Evolutionary conservation across 2,113 vertebrate genomes (phyloP).

Genomic region (Cairina moschata): DNA sequence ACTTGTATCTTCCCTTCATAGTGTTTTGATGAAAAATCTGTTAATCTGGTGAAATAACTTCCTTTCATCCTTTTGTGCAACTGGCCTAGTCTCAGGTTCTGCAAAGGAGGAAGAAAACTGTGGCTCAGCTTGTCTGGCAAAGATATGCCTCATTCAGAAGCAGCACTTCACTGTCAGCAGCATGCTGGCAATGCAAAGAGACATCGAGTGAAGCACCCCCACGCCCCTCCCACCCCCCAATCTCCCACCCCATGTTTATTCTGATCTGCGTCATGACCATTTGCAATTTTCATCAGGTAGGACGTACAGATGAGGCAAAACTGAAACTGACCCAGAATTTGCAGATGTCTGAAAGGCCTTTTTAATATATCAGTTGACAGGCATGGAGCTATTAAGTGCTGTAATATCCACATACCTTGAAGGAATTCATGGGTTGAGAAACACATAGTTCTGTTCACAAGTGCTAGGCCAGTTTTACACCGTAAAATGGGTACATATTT

Average conservation of each 20-base stretch:
- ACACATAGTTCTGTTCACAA: background rate
- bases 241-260: fast-evolving
- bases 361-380: background rate
- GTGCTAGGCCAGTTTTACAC: background rate
- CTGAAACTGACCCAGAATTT: background rate
- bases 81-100: background rate
- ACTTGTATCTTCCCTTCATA: background rate
- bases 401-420: background rate
- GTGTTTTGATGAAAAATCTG: background rate
- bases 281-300: background rate
- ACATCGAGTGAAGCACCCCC: background rate
- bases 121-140: background rate
- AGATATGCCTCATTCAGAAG: fast-evolving
- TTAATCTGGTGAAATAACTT: background rate
- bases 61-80: background rate
- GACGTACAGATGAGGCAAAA: fast-evolving
- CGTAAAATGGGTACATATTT: background rate
- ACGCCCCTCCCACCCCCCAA: background rate
- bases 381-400: background rate
- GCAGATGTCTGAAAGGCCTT: background rate
- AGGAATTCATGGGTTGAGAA: background rate
- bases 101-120: background rate
- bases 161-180: background rate
- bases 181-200: fast-evolving
- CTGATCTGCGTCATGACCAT: background rate